phyloP scores from a whole-genome alignment of 2,797 vertebrate genomes.

The Argya squamiceps region DNA sequence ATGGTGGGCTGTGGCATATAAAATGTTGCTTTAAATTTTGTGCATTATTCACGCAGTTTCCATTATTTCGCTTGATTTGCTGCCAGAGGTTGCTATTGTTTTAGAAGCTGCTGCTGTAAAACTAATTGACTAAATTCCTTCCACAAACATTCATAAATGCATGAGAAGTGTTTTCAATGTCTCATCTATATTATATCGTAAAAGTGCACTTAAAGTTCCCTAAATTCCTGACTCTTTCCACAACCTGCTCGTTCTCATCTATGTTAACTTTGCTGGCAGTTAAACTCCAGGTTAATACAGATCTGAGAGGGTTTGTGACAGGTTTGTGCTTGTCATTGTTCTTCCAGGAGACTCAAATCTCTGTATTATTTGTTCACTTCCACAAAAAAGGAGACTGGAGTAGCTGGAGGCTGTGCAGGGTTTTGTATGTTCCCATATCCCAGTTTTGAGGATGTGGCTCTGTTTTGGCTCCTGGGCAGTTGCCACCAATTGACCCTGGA shows the following conservation, averaged over 20 bases:
- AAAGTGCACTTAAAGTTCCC: background rate
- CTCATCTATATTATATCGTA: background rate
- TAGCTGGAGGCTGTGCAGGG: background rate
- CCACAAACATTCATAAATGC: background rate
- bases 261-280: background rate
- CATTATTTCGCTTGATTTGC: background rate
- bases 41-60: background rate
- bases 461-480: background rate
- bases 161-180: background rate
- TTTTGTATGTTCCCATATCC: background rate
- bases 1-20: background rate
- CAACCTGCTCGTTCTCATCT: background rate
- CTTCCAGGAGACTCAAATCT: background rate
- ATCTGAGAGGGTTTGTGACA: background rate
- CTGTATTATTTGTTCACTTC: background rate
- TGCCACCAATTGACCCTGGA: rapidly evolving
- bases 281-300: background rate
- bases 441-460: background rate
- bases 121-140: background rate
- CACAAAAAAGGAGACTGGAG: background rate
- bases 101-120: background rate
- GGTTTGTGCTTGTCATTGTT: rapidly evolving
- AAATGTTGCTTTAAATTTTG: background rate
- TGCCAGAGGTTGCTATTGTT: background rate
- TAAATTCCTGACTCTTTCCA: background rate